These are phyloP conservation scores for Huso huso DNA, from an alignment of 2,797 vertebrate genomes.

Conservation along the genomic window DNA sequence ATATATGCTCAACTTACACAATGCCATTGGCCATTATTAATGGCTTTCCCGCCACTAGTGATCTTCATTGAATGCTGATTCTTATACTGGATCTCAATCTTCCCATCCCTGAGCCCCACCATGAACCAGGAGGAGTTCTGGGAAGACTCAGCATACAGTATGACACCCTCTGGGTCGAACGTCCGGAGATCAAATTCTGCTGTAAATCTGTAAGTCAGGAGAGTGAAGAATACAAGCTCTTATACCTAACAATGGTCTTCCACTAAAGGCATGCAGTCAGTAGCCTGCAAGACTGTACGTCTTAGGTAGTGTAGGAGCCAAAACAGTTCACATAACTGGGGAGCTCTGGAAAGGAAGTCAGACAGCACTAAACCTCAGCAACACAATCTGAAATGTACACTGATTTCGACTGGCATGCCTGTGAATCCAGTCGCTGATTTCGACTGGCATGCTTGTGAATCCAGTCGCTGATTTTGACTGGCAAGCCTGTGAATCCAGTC, in stretches of 20 bases:
- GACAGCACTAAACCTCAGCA: too few relatives aligned
- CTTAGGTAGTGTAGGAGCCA: too few relatives aligned
- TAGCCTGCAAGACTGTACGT: too few relatives aligned
- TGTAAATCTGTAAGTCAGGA: slow-evolving; percentile 64
- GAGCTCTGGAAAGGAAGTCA: too few relatives aligned
- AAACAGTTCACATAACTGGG: too few relatives aligned
- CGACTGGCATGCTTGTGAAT: too few relatives aligned
- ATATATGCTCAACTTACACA: slow-evolving; percentile 61
- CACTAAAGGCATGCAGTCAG: too few relatives aligned
- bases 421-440: too few relatives aligned
- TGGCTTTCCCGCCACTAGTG: slow-evolving; percentile 79
- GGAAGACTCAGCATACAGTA: slow-evolving; percentile 82
- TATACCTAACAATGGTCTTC: neutral
- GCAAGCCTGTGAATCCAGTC: too few relatives aligned
- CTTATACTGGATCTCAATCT: slow-evolving; percentile 91
- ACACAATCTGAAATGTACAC: neutral
- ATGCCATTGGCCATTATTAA: slow-evolving; percentile 91
- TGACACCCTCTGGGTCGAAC: slow-evolving; percentile 84
- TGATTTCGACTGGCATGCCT: too few relatives aligned
- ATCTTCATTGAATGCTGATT: slow-evolving; percentile 77
- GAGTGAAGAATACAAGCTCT: neutral
- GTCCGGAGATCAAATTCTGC: slow-evolving; percentile 95
- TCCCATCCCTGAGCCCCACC: slow-evolving; percentile 78
- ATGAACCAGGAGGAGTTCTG: slow-evolving; percentile 75
- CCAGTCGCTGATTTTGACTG: too few relatives aligned